phyloP scores from a whole-genome alignment of 2,797 vertebrate genomes.

The Anas acuta region DNA sequence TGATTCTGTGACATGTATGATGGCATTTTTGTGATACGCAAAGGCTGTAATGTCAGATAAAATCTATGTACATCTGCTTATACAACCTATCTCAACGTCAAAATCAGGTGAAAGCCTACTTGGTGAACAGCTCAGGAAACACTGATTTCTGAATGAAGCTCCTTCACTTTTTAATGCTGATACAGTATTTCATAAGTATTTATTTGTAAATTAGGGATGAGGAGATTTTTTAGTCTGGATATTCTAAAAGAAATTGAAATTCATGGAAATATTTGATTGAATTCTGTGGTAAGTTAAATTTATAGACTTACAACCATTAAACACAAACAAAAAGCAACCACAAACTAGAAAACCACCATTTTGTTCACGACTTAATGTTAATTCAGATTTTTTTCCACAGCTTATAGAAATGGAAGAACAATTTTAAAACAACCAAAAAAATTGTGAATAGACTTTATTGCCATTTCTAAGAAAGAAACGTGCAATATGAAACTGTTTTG shows the following conservation, averaged over 20 bases:
- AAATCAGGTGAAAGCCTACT: neutral
- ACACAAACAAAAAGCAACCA: neutral
- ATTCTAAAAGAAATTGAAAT: neutral
- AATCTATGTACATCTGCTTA: neutral
- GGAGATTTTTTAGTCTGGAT: neutral
- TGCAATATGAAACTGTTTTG: neutral
- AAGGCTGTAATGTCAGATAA: neutral
- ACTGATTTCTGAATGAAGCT: neutral
- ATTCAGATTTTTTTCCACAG: neutral
- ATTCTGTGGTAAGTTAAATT: neutral
- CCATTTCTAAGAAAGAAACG: neutral
- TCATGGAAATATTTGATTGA: neutral
- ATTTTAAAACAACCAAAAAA: neutral
- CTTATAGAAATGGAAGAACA: neutral
- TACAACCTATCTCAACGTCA: neutral
- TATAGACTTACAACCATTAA: neutral
- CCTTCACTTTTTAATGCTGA: neutral
- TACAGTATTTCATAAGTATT: neutral
- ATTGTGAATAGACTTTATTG: neutral
- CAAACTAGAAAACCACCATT: neutral
- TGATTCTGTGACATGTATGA: neutral
- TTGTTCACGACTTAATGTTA: neutral
- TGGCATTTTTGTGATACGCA: neutral
- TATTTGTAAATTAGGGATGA: neutral
- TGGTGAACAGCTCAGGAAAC: neutral